These are phyloP conservation scores for Momotus momota DNA, from an alignment of 2,797 vertebrate genomes.

Conservation along the genomic window DNA sequence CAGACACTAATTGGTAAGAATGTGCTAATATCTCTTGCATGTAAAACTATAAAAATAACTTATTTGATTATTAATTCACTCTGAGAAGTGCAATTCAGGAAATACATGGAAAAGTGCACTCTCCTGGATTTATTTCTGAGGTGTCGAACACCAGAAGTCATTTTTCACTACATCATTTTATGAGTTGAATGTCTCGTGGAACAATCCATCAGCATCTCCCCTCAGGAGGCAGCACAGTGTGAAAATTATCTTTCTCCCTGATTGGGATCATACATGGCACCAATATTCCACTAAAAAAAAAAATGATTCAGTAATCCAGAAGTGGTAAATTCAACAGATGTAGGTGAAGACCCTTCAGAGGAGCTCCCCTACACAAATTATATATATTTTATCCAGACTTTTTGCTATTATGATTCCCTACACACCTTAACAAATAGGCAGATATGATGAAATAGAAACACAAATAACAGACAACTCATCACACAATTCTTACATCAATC, in stretches of 20 bases:
- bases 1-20: neutral
- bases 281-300: neutral
- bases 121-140: neutral
- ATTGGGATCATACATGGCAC: accelerated
- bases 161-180: neutral
- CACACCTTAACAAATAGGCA: neutral
- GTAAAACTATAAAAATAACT: neutral
- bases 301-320: neutral
- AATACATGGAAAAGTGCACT: neutral
- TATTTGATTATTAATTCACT: neutral
- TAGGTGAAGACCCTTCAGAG: neutral
- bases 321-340: neutral
- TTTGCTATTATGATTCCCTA: neutral
- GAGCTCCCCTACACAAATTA: accelerated
- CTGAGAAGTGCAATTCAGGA: neutral
- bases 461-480: neutral
- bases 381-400: neutral
- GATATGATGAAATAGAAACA: neutral
- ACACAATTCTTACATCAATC: neutral
- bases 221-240: neutral
- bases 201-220: neutral
- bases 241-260: neutral
- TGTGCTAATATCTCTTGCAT: neutral
- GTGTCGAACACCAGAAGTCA: neutral
- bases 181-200: neutral